Evolutionary conservation across 2,797 vertebrate genomes (phyloP), one percentile per base, ranked within the genome.

Genomic region (Acestrorhynchus altus): DNA sequence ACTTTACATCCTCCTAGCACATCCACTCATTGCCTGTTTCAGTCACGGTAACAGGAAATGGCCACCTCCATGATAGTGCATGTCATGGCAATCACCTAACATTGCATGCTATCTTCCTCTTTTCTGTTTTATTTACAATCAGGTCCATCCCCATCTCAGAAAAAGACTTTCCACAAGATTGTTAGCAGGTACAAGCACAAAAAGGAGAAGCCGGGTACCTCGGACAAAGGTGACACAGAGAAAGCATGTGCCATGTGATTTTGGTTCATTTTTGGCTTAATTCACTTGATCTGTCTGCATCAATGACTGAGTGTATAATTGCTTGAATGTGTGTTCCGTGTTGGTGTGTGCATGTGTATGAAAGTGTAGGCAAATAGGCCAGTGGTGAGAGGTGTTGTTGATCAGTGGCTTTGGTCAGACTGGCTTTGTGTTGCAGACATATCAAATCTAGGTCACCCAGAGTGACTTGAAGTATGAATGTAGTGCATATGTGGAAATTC

Each of bases 121-220:
- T 86, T 78, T 82, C 69, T 84, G 81, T 89, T 88, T 83, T 90
- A 86, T 86, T 88, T 75, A 49, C 91, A 93, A 95, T 93, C 95
- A 97, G 96, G 96, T 94, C 87, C 95, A 96, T 96, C 94, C 92
- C 92, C 95, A 96, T 95, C 95, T 94, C 94, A 96, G 95, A 94
- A 96, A 96, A 98, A 96, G 93, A 95, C 95, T 90, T 93, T 97
- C 95, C 94, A 96, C 94, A 97, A 96, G 96, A 97, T 97, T 96
- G 94, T 97, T 94, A 97, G 92, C 94, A 98, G 95, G 95, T 96
- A 93, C 94, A 98, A 97, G 93, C 93, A 95, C 89, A 96, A 94
- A 95, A 97, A 95, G 94, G 94, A 96, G 91, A 97, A 95, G 92
- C 91, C 91, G 93, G 94, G 91, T 95, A 94, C 91, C 91, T 91